Evolutionary conservation across 1,140 invertebrate species (phyloP).

Genomic region (Scaptodrosophila lebanonensis): DNA sequence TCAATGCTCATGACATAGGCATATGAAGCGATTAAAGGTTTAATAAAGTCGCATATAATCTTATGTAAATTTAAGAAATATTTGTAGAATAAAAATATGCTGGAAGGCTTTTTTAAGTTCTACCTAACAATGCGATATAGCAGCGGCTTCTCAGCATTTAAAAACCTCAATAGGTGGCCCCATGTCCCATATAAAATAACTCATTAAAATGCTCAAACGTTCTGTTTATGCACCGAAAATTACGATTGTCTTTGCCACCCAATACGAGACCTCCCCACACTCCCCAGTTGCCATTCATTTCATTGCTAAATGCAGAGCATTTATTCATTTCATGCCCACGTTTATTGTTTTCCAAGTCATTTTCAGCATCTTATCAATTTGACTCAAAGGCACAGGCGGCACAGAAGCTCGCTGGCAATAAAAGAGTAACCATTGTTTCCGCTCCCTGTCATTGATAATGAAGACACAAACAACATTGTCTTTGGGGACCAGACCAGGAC

Average conservation of each 20-base stretch:
- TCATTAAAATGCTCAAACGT: constrained; percentile 70
- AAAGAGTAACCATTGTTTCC: constrained; percentile 71
- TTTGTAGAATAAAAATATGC: no score
- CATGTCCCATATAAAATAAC: no score
- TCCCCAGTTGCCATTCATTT: constrained; percentile 29
- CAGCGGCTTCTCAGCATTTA: no score
- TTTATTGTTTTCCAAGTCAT: constrained; percentile 72
- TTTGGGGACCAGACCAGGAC: constrained; percentile 3
- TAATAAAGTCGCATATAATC: no score
- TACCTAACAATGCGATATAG: no score
- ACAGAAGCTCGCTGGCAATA: constrained; percentile 34
- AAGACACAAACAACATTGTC: constrained; percentile 68
- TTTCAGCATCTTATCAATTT: constrained; percentile 74
- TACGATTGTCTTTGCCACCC: constrained; percentile 20
- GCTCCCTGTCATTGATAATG: constrained; percentile 63
- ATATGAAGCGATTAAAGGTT: no score
- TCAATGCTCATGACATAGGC: no score
- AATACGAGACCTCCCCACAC: not conserved
- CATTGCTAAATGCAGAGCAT: constrained; percentile 38
- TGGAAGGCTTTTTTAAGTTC: no score
- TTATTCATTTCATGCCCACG: constrained; percentile 66
- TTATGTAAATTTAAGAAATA: no score
- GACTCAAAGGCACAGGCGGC: constrained; percentile 51
- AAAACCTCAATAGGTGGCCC: no score
- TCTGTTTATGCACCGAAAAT: constrained; percentile 60